Evolutionary conservation across 1,140 invertebrate genomes (phyloP).

Genomic region (Scaptodrosophila lebanonensis): DNA sequence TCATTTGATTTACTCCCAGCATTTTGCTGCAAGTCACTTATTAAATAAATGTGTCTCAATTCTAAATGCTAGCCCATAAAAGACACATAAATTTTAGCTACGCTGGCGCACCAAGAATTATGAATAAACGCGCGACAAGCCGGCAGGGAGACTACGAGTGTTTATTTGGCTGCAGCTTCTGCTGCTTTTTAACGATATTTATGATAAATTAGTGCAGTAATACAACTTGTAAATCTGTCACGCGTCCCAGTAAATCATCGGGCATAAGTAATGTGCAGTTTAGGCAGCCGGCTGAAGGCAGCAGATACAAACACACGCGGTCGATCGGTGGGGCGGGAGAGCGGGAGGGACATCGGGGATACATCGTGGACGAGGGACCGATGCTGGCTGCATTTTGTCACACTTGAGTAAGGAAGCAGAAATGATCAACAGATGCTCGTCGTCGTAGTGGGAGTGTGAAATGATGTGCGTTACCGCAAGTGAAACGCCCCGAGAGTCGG

Average conservation of each 20-base stretch:
- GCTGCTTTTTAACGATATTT: slow-evolving; percentile 28
- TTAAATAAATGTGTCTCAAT: too few relatives aligned
- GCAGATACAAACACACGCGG: slow-evolving; percentile 15
- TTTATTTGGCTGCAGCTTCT: slow-evolving; percentile 1
- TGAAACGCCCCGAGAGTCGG: slow-evolving; percentile 24
- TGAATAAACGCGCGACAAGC: too few relatives aligned
- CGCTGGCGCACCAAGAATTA: too few relatives aligned
- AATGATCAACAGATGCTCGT: slow-evolving; percentile 62
- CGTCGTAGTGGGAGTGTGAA: slow-evolving; percentile 55
- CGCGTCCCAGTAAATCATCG: slow-evolving; percentile 69
- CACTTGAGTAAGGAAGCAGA: slow-evolving; percentile 21
- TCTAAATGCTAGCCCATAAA: too few relatives aligned
- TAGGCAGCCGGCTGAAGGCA: slow-evolving; percentile 25
- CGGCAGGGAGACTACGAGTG: not conserved
- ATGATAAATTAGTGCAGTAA: slow-evolving; percentile 70
- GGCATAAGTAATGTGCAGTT: slow-evolving; percentile 69
- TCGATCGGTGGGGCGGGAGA: too few relatives aligned
- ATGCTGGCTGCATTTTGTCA: slow-evolving; percentile 32
- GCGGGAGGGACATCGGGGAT: too few relatives aligned
- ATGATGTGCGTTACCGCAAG: slow-evolving; percentile 50
- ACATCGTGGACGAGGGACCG: too few relatives aligned
- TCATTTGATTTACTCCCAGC: too few relatives aligned
- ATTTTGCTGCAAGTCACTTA: too few relatives aligned
- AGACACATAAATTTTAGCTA: too few relatives aligned
- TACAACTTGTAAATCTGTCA: slow-evolving; percentile 75